Percentiles rank a stretch among this genome's conserved stretches.
These are phyloP conservation scores for Bettongia penicillata DNA, from an alignment of 2,113 vertebrate species.

Conservation along the genomic window DNA sequence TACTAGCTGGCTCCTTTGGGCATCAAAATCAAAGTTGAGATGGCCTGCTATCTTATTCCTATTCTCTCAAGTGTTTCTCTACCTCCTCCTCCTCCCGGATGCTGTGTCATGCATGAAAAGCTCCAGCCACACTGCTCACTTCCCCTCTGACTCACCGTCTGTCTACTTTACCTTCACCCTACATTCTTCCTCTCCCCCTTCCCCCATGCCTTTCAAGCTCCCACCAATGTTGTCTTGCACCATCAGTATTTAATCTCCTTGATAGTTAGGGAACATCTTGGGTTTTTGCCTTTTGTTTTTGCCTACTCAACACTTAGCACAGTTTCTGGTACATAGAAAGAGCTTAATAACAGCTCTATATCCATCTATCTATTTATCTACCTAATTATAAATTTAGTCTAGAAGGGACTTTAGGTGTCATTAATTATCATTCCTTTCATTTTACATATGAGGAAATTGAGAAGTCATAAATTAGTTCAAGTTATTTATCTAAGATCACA, in stretches of 20 bases:
- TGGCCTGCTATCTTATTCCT: background rate
- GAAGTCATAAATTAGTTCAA: background rate
- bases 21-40: background rate
- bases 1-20: background rate
- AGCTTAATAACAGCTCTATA: background rate
- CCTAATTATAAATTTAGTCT: background rate
- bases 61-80: background rate
- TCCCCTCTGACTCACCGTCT: background rate
- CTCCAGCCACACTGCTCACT: background rate
- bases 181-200: background rate
- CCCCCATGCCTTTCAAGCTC: background rate
- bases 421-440: background rate
- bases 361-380: too few species aligned
- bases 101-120: background rate
- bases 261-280: background rate
- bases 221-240: background rate
- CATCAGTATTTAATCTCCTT: background rate
- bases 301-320: background rate
- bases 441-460: background rate
- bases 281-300: background rate
- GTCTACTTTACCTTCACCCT: background rate
- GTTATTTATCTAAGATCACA: background rate
- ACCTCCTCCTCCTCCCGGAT: background rate
- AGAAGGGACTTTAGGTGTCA: background rate
- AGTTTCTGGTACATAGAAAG: background rate